Percentiles rank a stretch among this genome's conserved stretches.
Evolutionary conservation across 2,113 vertebrate species (phyloP).

Genomic region (Silurus asotus): DNA sequence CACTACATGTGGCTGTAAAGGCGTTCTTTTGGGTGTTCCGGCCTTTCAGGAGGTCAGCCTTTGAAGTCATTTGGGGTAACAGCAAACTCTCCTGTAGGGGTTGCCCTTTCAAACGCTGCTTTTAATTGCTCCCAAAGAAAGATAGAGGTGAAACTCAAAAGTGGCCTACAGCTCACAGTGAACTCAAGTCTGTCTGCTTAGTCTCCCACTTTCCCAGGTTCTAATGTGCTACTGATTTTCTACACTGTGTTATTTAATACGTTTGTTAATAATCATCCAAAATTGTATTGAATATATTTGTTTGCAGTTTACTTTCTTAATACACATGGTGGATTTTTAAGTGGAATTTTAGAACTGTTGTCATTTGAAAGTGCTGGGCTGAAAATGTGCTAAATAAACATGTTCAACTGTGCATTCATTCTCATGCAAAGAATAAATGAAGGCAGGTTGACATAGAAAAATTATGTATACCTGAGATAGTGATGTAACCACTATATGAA

Average conservation of each 20-base stretch:
- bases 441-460: too few relatives aligned
- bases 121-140: slow-evolving; percentile 75
- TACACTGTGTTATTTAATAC: not conserved
- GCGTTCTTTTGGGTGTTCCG: slow-evolving; percentile 45
- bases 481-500: too few relatives aligned
- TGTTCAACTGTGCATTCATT: too few relatives aligned
- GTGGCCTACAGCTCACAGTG: slow-evolving; percentile 27
- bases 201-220: not conserved
- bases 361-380: not conserved
- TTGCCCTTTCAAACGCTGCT: slow-evolving; percentile 54
- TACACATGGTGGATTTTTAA: not conserved
- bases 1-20: slow-evolving; percentile 36
- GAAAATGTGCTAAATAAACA: not conserved
- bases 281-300: not conserved
- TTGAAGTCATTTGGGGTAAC: slow-evolving; percentile 64
- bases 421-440: too few relatives aligned
- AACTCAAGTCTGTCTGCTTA: slow-evolving; percentile 13
- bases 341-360: not conserved
- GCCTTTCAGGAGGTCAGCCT: slow-evolving; percentile 62
- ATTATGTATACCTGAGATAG: too few relatives aligned
- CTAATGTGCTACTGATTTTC: not conserved
- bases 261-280: not conserved
- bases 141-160: slow-evolving; percentile 58
- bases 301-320: not conserved
- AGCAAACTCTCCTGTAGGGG: slow-evolving; percentile 64